Evolutionary conservation across 2,113 vertebrate genomes (phyloP).

Genomic region (Phocoena sinus): DNA sequence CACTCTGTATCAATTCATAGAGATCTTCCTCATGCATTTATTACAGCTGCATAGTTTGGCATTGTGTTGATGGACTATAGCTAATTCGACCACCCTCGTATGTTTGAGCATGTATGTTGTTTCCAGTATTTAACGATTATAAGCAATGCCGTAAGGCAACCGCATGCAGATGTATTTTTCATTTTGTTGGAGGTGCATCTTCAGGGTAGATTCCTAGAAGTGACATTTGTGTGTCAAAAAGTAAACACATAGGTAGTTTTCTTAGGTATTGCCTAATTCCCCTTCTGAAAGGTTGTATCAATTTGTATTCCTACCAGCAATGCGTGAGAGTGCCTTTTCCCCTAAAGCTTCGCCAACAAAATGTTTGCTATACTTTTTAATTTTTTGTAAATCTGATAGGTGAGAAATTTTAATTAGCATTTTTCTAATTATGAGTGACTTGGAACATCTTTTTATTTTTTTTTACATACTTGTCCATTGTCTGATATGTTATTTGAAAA

Average conservation of each 20-base stretch:
- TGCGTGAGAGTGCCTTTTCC: not conserved
- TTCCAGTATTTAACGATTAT: not conserved
- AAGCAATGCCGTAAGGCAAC: not conserved
- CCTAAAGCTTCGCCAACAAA: constrained; percentile 8
- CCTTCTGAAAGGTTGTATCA: not conserved
- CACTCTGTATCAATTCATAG: not conserved
- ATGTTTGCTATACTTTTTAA: constrained; percentile 6
- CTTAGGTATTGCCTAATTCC: not conserved
- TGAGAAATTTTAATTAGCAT: constrained; percentile 46
- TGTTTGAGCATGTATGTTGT: not conserved
- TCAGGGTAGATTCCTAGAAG: not conserved
- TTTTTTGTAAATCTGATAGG: constrained; percentile 51
- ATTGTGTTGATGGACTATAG: not conserved
- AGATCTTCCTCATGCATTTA: not conserved
- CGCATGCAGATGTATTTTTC: not conserved
- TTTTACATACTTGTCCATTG: not conserved
- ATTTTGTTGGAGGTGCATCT: not conserved
- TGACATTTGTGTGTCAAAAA: not conserved
- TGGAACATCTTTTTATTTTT: constrained; percentile 18
- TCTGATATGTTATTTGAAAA: not conserved
- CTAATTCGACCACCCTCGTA: not conserved
- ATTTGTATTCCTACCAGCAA: constrained; percentile 2
- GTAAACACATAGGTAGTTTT: constrained; percentile 17
- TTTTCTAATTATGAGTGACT: constrained; percentile 53
- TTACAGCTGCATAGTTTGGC: not conserved